Evolutionary conservation across 2,888 invertebrate species (phyloP).

Genomic region (Eutolmus rufibarbis): DNA sequence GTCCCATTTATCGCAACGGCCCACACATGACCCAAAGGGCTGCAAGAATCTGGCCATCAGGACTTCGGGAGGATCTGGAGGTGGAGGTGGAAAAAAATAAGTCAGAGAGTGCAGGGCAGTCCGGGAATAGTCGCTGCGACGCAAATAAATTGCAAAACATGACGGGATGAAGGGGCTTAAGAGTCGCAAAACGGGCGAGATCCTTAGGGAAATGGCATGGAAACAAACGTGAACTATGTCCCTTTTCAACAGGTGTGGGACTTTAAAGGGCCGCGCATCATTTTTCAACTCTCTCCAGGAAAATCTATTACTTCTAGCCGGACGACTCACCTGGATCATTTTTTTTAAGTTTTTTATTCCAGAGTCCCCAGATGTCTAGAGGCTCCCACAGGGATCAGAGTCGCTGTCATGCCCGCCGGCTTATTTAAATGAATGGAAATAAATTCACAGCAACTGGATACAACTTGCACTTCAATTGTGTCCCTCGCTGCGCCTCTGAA

Average conservation of each 20-base stretch:
- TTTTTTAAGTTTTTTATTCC: background rate
- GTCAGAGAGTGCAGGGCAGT: background rate
- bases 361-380: background rate
- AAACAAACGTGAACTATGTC: background rate
- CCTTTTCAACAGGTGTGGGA: background rate
- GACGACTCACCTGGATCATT: background rate
- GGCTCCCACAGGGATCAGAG: background rate
- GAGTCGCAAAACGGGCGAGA: background rate
- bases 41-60: background rate
- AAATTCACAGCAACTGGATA: conserved; percentile 3
- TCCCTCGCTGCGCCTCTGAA: background rate
- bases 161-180: background rate
- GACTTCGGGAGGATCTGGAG: background rate
- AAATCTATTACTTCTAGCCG: background rate
- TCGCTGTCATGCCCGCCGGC: background rate
- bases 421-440: conserved; percentile 29
- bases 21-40: background rate
- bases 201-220: background rate
- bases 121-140: background rate
- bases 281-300: background rate
- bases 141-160: background rate
- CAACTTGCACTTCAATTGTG: conserved; percentile 10
- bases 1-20: background rate
- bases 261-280: background rate
- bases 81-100: background rate